These are phyloP conservation scores for Colletes collaris DNA, from an alignment of 2,888 invertebrate species.

Conservation along the genomic window DNA sequence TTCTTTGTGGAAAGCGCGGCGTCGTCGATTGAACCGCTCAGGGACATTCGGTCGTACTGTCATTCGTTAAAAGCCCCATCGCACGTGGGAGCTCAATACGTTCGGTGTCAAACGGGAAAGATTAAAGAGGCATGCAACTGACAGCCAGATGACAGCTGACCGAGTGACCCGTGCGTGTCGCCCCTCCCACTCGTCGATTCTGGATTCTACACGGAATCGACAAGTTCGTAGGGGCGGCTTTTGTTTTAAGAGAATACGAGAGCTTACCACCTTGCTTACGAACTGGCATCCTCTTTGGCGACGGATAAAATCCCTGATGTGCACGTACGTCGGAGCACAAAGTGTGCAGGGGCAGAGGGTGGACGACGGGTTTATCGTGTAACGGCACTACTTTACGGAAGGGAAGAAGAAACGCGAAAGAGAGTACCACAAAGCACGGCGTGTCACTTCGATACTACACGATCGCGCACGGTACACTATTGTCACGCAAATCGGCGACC, in stretches of 20 bases:
- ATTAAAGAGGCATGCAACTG: slow-evolving; percentile 48
- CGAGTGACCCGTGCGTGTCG: slow-evolving; percentile 66
- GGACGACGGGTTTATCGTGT: slow-evolving; percentile 28
- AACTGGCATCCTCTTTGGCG: slow-evolving; percentile 86
- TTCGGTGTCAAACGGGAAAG: not conserved
- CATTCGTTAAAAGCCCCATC: not conserved
- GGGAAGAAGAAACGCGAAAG: slow-evolving; percentile 37
- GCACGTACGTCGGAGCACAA: slow-evolving; percentile 21
- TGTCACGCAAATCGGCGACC: slow-evolving; percentile 57
- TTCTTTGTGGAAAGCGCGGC: no score
- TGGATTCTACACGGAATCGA: slow-evolving; percentile 43
- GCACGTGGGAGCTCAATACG: slow-evolving; percentile 6
- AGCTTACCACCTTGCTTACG: slow-evolving; percentile 89
- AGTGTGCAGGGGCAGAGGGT: slow-evolving; percentile 21
- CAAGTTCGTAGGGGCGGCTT: slow-evolving; percentile 18
- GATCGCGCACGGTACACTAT: slow-evolving; percentile 58
- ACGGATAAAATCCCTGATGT: slow-evolving; percentile 29
- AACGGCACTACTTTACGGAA: slow-evolving; percentile 34
- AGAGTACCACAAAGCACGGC: slow-evolving; percentile 40
- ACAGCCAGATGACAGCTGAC: slow-evolving; percentile 69
- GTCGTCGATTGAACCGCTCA: not conserved
- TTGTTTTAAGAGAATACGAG: slow-evolving; percentile 45
- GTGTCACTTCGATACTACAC: slow-evolving; percentile 50
- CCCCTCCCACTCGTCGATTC: slow-evolving; percentile 55
- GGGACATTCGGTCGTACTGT: not conserved